phyloP scores from a whole-genome alignment of 2,797 vertebrate species.

The Hypotaenidia okinawae region DNA sequence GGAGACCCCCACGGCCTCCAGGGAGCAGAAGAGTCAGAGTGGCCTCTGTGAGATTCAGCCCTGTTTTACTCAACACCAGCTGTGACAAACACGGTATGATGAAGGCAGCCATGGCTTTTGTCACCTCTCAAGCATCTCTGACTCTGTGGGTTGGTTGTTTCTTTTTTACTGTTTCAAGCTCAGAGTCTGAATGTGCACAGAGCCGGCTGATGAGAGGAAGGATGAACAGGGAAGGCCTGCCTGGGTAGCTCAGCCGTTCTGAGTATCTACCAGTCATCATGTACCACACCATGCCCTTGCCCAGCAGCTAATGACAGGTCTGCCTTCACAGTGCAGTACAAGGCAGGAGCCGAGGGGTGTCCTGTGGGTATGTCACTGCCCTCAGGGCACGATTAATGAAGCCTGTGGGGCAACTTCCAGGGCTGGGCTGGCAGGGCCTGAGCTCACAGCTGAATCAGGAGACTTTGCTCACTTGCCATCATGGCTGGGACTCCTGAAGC shows the following conservation, averaged over 20 bases:
- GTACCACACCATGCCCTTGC: not conserved
- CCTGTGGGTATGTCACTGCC: not conserved
- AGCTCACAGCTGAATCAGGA: rapidly evolving
- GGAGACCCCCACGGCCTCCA: not conserved
- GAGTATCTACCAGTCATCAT: rapidly evolving
- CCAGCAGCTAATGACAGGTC: not conserved
- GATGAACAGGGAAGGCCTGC: not conserved
- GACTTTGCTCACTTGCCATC: not conserved
- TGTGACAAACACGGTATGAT: rapidly evolving
- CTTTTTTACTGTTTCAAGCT: not conserved
- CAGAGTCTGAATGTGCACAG: not conserved
- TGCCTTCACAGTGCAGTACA: not conserved
- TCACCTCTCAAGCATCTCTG: not conserved
- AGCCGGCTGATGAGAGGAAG: not conserved
- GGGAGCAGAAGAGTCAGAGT: not conserved
- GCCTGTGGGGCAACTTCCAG: not conserved
- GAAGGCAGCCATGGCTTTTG: not conserved
- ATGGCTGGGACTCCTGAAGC: not conserved
- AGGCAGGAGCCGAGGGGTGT: not conserved
- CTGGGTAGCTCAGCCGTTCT: not conserved
- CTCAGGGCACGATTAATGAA: not conserved
- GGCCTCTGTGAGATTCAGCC: not conserved
- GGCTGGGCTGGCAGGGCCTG: not conserved
- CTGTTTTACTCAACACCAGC: not conserved
- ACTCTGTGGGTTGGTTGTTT: not conserved